phyloP scores from a whole-genome alignment of 2,888 invertebrate genomes.

The Mimas tiliae region DNA sequence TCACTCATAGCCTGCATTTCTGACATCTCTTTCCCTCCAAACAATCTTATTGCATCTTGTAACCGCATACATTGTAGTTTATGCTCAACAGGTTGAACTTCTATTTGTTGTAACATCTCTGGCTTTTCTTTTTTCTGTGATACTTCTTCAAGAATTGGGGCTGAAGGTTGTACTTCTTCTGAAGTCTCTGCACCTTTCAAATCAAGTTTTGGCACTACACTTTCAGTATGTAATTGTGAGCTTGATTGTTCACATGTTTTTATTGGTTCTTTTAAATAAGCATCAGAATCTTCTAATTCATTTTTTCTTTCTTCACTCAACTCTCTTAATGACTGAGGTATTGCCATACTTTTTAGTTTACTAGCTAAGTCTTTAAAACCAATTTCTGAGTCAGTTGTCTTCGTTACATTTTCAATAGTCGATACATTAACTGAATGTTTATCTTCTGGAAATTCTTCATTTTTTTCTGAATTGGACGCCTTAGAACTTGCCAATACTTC shows the following conservation, averaged over 20 bases:
- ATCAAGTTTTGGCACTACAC: slow-evolving; percentile 8
- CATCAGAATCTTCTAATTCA: slow-evolving; percentile 38
- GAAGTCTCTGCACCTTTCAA: neutral
- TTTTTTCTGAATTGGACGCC: neutral
- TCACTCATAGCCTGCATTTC: slow-evolving; percentile 67
- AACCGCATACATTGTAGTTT: slow-evolving; percentile 62
- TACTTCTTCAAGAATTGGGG: slow-evolving; percentile 61
- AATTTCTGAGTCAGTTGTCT: slow-evolving; percentile 24
- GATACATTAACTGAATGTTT: slow-evolving; percentile 15
- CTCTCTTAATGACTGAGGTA: slow-evolving; percentile 36
- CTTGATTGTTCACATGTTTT: neutral
- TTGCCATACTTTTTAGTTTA: slow-evolving; percentile 45
- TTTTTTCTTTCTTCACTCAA: slow-evolving; percentile 39
- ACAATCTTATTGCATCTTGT: slow-evolving; percentile 65
- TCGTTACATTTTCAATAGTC: neutral
- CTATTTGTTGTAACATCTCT: slow-evolving; percentile 30
- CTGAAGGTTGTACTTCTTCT: slow-evolving; percentile 58
- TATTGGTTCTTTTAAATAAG: slow-evolving; percentile 32
- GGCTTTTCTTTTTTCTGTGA: slow-evolving; percentile 28
- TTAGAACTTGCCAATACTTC: neutral
- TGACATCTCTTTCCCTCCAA: slow-evolving; percentile 66
- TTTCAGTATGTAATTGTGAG: slow-evolving; percentile 3
- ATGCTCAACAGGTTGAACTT: slow-evolving; percentile 39
- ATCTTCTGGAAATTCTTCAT: neutral
- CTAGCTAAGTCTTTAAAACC: slow-evolving; percentile 48